These are phyloP conservation scores for Brenthis daphne DNA, from an alignment of 2,888 invertebrate species.

Conservation along the genomic window DNA sequence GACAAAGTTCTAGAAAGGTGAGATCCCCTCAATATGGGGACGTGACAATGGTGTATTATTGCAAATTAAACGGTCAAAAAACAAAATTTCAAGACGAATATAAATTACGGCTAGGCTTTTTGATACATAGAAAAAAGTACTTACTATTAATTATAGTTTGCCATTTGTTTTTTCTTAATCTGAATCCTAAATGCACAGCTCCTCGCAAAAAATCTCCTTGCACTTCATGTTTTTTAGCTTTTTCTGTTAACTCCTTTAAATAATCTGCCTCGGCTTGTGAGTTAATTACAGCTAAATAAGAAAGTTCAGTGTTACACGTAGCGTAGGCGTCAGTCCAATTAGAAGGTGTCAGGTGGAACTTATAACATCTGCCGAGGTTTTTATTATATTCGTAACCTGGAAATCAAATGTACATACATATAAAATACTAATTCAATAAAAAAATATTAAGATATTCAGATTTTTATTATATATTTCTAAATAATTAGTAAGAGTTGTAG, in stretches of 20 bases:
- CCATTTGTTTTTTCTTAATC: slow-evolving; percentile 45
- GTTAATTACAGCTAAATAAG: slow-evolving; percentile 60
- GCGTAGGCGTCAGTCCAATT: slow-evolving; percentile 62
- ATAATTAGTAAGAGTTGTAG: no score
- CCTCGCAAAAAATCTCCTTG: slow-evolving; percentile 47
- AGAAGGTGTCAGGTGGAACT: slow-evolving; percentile 57
- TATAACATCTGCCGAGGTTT: slow-evolving; percentile 58
- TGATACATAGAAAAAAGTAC: neutral
- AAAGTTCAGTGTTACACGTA: slow-evolving; percentile 59
- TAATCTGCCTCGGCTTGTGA: slow-evolving; percentile 53
- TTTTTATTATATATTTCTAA: no score
- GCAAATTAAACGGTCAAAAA: no score
- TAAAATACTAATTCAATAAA: neutral
- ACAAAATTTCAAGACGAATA: no score
- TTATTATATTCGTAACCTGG: slow-evolving; percentile 59
- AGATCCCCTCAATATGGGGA: no score
- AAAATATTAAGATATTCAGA: no score
- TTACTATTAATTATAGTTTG: slow-evolving; percentile 59
- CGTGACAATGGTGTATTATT: no score
- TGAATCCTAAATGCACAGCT: slow-evolving; percentile 49
- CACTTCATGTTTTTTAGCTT: slow-evolving; percentile 50
- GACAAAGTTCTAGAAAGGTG: no score
- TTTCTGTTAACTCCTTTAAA: slow-evolving; percentile 50
- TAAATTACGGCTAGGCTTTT: no score
- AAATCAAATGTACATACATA: neutral